These are phyloP conservation scores for Rhynchopsitta pachyrhyncha DNA, from an alignment of 2,113 vertebrate species.

Conservation along the genomic window DNA sequence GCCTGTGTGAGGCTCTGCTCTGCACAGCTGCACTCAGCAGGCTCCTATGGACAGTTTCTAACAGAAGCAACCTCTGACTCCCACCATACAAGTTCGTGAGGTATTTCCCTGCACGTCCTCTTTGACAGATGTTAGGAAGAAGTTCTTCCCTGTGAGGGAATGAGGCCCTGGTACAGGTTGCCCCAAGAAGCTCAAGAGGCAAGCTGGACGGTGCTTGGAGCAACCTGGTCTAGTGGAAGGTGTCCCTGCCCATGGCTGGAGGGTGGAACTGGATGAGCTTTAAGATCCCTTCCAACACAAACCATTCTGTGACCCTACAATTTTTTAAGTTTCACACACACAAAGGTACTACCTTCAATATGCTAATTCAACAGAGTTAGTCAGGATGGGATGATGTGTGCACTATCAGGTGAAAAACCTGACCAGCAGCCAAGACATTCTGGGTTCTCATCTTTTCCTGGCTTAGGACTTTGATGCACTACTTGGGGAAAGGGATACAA, in stretches of 20 bases:
- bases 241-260: not conserved
- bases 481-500: too few relatives aligned
- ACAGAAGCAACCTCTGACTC: not conserved
- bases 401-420: not conserved
- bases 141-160: not conserved
- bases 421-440: not conserved
- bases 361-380: fast-evolving
- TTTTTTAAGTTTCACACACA: not conserved
- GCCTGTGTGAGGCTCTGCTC: not conserved
- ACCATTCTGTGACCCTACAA: not conserved
- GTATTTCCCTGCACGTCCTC: fast-evolving
- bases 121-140: not conserved
- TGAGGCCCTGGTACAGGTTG: not conserved
- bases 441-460: not conserved
- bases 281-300: not conserved
- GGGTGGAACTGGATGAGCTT: not conserved
- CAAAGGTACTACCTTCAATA: not conserved
- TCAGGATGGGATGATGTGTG: not conserved
- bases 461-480: fast-evolving
- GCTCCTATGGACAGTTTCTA: not conserved
- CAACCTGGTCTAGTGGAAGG: not conserved
- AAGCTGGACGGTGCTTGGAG: not conserved
- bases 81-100: fast-evolving
- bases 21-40: not conserved
- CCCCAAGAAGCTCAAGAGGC: not conserved